These are phyloP conservation scores for Mimumesa dahlbomi DNA, from an alignment of 2,888 invertebrate species.

Conservation along the genomic window DNA sequence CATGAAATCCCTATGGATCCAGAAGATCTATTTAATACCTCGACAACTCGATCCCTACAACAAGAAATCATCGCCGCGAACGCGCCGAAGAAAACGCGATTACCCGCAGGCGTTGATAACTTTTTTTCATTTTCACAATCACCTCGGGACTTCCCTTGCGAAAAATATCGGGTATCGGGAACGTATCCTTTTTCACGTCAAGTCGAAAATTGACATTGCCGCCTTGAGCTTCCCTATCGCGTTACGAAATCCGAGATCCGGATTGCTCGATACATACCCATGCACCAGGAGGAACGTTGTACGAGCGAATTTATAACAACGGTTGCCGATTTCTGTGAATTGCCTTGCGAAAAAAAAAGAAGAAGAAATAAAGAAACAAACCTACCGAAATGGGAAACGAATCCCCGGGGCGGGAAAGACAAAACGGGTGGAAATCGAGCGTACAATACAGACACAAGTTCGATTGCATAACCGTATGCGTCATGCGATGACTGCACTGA, in stretches of 20 bases:
- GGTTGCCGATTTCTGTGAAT: slow-evolving; percentile 21
- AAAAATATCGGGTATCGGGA: slow-evolving; percentile 36
- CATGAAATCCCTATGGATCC: too few species aligned
- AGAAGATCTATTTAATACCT: too few species aligned
- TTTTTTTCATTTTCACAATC: not conserved
- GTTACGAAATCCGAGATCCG: slow-evolving; percentile 51
- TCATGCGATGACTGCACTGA: slow-evolving; percentile 57
- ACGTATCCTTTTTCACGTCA: slow-evolving; percentile 37
- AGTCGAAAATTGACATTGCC: slow-evolving; percentile 42
- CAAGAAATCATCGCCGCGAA: too few species aligned
- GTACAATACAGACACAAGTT: slow-evolving; percentile 61
- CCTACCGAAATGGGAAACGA: slow-evolving; percentile 34
- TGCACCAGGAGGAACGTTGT: not conserved
- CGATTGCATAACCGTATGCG: slow-evolving; percentile 64
- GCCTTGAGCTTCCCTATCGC: slow-evolving; percentile 53
- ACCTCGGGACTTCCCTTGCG: not conserved
- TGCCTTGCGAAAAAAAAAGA: slow-evolving; percentile 3
- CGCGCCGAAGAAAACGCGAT: too few species aligned
- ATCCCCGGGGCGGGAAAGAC: slow-evolving; percentile 36
- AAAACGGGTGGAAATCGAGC: slow-evolving; percentile 48
- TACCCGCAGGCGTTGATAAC: not conserved
- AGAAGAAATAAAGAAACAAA: slow-evolving; percentile 14
- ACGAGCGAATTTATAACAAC: not conserved
- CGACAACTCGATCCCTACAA: too few species aligned
- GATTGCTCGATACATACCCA: not conserved